phyloP scores from a whole-genome alignment of 2,888 invertebrate species.

The Ichneumoninae sp. region DNA sequence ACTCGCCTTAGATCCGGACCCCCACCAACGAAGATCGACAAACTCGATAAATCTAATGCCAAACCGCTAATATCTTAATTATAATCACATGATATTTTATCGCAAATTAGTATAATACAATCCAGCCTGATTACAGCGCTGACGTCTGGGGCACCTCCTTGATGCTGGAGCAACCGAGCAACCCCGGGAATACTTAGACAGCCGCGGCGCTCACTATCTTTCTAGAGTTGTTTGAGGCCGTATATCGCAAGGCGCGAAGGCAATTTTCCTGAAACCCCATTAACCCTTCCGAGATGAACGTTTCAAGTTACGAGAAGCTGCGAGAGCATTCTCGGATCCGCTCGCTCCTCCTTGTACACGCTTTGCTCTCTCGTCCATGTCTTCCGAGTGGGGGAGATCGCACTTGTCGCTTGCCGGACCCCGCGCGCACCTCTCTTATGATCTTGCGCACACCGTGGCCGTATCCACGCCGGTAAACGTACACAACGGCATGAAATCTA shows the following conservation, averaged over 20 bases:
- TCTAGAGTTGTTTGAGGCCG: slow-evolving; percentile 68
- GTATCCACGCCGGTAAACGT: neutral
- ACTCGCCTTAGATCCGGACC: no score
- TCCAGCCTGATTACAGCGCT: slow-evolving; percentile 60
- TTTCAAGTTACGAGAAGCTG: slow-evolving; percentile 64
- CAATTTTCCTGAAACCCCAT: slow-evolving; percentile 81
- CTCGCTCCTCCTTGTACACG: slow-evolving; percentile 18
- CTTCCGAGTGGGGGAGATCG: slow-evolving; percentile 60
- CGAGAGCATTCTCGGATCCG: slow-evolving; percentile 49
- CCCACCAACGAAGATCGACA: neutral
- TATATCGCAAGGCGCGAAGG: slow-evolving; percentile 75
- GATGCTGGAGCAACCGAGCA: slow-evolving; percentile 39
- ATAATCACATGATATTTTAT: slow-evolving; percentile 64
- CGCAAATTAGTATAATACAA: slow-evolving; percentile 64
- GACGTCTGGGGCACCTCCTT: slow-evolving; percentile 27
- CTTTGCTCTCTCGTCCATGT: slow-evolving; percentile 1
- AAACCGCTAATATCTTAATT: slow-evolving; percentile 56
- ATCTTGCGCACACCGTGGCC: slow-evolving; percentile 17
- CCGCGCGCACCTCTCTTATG: slow-evolving; percentile 56
- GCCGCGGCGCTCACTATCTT: neutral
- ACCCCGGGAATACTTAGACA: neutral
- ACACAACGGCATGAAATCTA: neutral
- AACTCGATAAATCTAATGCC: slow-evolving; percentile 63
- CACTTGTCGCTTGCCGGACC: slow-evolving; percentile 76
- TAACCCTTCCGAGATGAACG: slow-evolving; percentile 79